Conservation (phyloP, 2,888 invertebrate species). For the Epiblema foenella region DNA sequence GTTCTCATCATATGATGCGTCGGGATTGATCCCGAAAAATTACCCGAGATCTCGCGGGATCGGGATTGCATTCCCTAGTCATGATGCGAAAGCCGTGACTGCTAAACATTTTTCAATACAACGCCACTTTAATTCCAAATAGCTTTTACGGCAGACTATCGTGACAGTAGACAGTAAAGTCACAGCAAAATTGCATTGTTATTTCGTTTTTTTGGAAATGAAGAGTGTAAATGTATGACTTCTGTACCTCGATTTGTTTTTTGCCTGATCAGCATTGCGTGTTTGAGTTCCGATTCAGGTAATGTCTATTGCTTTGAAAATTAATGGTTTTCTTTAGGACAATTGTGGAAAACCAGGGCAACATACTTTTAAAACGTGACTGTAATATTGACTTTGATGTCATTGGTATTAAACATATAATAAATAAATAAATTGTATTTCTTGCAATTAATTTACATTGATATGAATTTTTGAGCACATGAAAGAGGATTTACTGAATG, state of each 20-base stretch:
- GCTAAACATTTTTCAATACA: not conserved
- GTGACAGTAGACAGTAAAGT: conserved; percentile 1
- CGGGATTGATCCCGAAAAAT: too few species aligned
- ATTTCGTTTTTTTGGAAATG: not conserved
- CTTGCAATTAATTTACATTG: too few species aligned
- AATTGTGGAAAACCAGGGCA: too few species aligned
- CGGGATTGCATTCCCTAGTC: too few species aligned
- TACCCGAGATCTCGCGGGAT: too few species aligned
- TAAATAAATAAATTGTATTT: too few species aligned
- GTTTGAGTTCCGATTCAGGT: not conserved
- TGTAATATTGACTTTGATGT: too few species aligned
- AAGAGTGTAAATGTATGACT: conserved; percentile 24
- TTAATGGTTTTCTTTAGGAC: not conserved
- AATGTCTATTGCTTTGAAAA: not conserved
- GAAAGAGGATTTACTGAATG: too few species aligned
- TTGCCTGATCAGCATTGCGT: conserved; percentile 4
- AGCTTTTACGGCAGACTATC: not conserved
- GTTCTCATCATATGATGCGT: too few species aligned
- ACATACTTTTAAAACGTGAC: too few species aligned
- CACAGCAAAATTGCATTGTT: not conserved
- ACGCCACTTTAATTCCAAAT: not conserved
- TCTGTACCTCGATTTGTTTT: conserved; percentile 7
- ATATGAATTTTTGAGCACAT: too few species aligned
- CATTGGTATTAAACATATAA: too few species aligned
- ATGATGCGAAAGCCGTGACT: not conserved